Evolutionary conservation across 2,797 vertebrate genomes (phyloP), one percentile per base, ranked within the genome.

Genomic region (Coregonus ussuriensis): DNA sequence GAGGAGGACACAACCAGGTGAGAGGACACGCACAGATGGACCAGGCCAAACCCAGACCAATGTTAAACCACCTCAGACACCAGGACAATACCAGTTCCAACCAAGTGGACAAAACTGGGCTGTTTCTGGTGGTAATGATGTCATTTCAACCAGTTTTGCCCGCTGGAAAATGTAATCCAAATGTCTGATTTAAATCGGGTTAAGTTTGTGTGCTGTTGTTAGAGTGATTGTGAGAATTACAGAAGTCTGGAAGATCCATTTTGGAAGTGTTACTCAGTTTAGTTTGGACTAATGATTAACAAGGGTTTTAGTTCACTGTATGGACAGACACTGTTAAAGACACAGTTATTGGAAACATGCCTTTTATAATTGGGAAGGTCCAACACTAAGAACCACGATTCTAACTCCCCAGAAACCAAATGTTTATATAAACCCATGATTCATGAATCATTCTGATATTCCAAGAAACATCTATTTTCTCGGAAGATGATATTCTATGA

Each of bases 131-230:
- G 25, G 7, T 63, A 75, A 76, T 79, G 87, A 87, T 86, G 88
- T 80, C 85, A 79, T 25, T 25, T 25, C 25, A 25, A 25, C 25
- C 25, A 25, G 25, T 25, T 25, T 25, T 25, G 25, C 25, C 25
- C 25, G 25, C 25, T 25, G 25, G 25, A 25, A 25, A 25, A 25
- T 82, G 82, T 51, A 79, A 79, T 79, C 83, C 86, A 31, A 81
- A 74, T 65, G 41, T 56, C 33, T 15, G 53, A 75, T 35, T 77
- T 78, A 59, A 59, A 59, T 7, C 15, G 7, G 74, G 29, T 88
- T 80, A 84, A 83, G 81, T 35, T 76, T 66, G 16, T 80, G 35
- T 83, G 7, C 16, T 74, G 86, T 90, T 91, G 87, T 91, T 91
- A 91, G 91, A 89, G 67, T 75, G n/a, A 37, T 37, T 14, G 9